Evolutionary conservation across 2,888 invertebrate genomes (phyloP).

Genomic region (Conops quadrifasciatus): DNA sequence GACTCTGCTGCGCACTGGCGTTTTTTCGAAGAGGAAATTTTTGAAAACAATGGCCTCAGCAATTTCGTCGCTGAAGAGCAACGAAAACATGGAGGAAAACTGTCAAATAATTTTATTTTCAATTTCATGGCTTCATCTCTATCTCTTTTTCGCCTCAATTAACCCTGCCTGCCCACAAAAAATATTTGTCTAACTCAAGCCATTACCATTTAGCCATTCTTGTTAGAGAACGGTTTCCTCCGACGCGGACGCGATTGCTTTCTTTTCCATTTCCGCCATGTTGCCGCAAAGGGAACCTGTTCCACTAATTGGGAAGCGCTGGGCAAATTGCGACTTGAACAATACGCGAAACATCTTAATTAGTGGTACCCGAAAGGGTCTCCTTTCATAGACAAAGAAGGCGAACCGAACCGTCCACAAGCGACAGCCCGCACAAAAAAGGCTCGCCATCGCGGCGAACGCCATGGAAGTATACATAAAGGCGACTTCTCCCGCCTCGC

Average conservation of each 20-base stretch:
- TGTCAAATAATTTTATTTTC: background rate
- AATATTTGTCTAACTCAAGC: too few relatives aligned
- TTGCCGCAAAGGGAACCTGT: background rate
- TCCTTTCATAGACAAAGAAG: background rate
- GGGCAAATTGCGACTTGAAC: background rate
- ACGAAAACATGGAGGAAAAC: background rate
- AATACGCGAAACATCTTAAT: conserved; percentile 23
- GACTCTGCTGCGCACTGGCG: too few relatives aligned
- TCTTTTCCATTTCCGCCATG: too few relatives aligned
- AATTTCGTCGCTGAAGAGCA: conserved; percentile 1
- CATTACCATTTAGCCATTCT: too few relatives aligned
- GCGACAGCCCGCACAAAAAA: conserved; percentile 2
- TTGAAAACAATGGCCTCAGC: conserved; percentile 17
- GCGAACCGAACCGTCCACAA: background rate
- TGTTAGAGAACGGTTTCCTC: too few relatives aligned
- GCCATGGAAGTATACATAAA: too few relatives aligned
- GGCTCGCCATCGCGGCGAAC: background rate
- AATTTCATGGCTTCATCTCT: background rate
- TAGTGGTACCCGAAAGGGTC: background rate
- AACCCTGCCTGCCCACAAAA: too few relatives aligned
- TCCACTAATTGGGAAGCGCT: conserved; percentile 10
- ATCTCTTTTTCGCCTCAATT: too few relatives aligned
- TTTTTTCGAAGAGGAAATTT: background rate
- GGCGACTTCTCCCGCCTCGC: background rate
- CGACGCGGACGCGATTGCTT: too few relatives aligned